Conservation (phyloP, 30 jellyfish, hydroid and myxozoan genomes). For the Catostylus mosaicus region DNA sequence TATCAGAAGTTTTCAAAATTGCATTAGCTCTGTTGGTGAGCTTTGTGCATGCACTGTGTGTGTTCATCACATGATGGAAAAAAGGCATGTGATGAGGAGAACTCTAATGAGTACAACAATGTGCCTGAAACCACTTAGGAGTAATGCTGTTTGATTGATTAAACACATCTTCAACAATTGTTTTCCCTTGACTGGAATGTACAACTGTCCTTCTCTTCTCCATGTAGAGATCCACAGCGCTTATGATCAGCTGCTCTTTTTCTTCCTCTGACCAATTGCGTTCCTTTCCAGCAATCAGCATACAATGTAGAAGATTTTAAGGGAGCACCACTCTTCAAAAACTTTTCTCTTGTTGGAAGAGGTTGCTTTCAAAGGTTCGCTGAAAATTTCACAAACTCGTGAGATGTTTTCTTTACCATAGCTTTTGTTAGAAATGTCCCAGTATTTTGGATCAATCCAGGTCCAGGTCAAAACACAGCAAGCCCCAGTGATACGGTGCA, state of each 20-base stretch:
- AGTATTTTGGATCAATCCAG: slow-evolving; percentile 55
- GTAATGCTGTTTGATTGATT: slow-evolving; percentile 28
- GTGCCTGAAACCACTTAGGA: too few species aligned
- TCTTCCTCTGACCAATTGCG: slow-evolving; percentile 36
- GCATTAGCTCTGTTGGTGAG: too few species aligned
- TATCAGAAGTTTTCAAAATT: too few species aligned
- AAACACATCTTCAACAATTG: slow-evolving; percentile 14
- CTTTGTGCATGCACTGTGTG: too few species aligned
- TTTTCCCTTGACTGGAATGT: slow-evolving; percentile 9
- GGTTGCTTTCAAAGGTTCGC: slow-evolving; percentile 40
- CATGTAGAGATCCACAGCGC: slow-evolving; percentile 34
- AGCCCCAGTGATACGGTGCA: too few species aligned
- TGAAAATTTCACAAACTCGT: slow-evolving; percentile 20
- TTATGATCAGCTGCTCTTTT: slow-evolving; percentile 21
- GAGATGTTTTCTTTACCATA: slow-evolving; percentile 41
- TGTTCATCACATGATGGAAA: too few species aligned
- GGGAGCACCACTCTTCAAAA: slow-evolving; percentile 30
- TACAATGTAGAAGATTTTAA: slow-evolving; percentile 28
- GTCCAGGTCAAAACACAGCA: too few species aligned
- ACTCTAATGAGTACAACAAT: too few species aligned
- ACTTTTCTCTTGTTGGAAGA: slow-evolving; percentile 35
- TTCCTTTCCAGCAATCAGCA: slow-evolving; percentile 54
- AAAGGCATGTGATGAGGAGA: too few species aligned
- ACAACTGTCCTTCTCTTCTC: slow-evolving; percentile 24
- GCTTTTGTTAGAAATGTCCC: slow-evolving; percentile 40